A percentile compares a stretch with the other conserved stretches of the same genome.
Evolutionary conservation across 2,888 invertebrate genomes (phyloP).

Genomic region (Scaptomyza flava): DNA sequence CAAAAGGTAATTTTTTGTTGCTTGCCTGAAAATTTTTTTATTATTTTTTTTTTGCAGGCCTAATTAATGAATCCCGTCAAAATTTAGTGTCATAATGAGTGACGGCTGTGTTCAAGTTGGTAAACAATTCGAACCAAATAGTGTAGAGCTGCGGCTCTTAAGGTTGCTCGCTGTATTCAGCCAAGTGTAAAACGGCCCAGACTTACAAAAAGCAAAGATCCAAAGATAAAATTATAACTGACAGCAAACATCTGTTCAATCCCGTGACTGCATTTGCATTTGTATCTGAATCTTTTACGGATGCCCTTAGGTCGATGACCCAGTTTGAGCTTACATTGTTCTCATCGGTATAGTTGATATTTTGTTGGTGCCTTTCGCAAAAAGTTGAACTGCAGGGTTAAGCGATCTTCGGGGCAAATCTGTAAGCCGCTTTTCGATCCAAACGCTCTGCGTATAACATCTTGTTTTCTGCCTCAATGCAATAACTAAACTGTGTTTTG

Average conservation of each 20-base stretch:
- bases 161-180: slow-evolving; percentile 45
- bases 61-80: slow-evolving; percentile 10
- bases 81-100: slow-evolving; percentile 35
- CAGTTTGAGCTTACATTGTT: slow-evolving; percentile 66
- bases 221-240: slow-evolving; percentile 15
- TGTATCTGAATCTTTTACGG: slow-evolving; percentile 30
- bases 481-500: neutral
- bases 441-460: slow-evolving; percentile 19
- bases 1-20: slow-evolving; percentile 56
- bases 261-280: slow-evolving; percentile 30
- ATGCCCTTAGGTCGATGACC: slow-evolving; percentile 62
- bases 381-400: slow-evolving; percentile 66
- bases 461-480: neutral
- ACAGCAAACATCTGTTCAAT: slow-evolving; percentile 36
- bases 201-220: slow-evolving; percentile 21
- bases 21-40: slow-evolving; percentile 17
- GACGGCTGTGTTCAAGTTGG: neutral
- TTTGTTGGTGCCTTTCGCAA: slow-evolving; percentile 65
- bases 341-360: slow-evolving; percentile 40
- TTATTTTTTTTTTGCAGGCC: neutral
- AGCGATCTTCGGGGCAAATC: slow-evolving; percentile 37
- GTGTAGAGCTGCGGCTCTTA: neutral
- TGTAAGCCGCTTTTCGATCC: slow-evolving; percentile 27
- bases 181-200: slow-evolving; percentile 57
- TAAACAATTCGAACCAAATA: slow-evolving; percentile 11